Percentiles rank a stretch among this genome's conserved stretches.
Evolutionary conservation across 2,888 invertebrate genomes (phyloP).

Genomic region (Drosophila nr. perissopoda): DNA sequence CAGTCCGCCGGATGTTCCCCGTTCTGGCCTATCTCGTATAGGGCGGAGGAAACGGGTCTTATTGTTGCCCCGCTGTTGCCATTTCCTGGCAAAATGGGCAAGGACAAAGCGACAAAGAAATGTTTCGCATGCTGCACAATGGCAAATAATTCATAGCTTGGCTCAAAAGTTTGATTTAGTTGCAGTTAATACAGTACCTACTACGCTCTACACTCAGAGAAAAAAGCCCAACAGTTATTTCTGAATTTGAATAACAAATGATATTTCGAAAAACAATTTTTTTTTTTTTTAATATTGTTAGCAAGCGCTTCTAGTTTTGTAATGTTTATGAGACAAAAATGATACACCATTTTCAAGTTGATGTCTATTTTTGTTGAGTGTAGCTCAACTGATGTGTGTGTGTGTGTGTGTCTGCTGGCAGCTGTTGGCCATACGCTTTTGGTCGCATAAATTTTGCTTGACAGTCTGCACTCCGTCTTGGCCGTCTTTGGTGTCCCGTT

Average conservation of each 20-base stretch:
- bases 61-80: slow-evolving; percentile 36
- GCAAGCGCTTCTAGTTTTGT: neutral
- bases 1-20: slow-evolving; percentile 22
- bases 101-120: slow-evolving; percentile 66
- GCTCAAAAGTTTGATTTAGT: slow-evolving; percentile 78
- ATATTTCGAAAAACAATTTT: neutral
- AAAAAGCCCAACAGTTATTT: neutral
- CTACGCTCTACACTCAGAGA: neutral
- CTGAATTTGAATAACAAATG: neutral
- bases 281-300: neutral
- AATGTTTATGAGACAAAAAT: neutral
- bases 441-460: slow-evolving; percentile 70
- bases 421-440: slow-evolving; percentile 64
- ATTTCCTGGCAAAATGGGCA: slow-evolving; percentile 39
- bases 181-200: slow-evolving; percentile 71
- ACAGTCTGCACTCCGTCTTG: slow-evolving; percentile 9
- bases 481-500: slow-evolving; percentile 26
- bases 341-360: neutral
- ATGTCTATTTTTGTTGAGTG: neutral
- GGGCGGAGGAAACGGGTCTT: slow-evolving; percentile 5
- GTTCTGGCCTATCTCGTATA: slow-evolving; percentile 5
- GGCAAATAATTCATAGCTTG: slow-evolving; percentile 79
- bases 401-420: slow-evolving; percentile 18
- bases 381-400: neutral
- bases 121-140: slow-evolving; percentile 75